These are phyloP conservation scores for Gnathonemus echidnorhynchus DNA, from an alignment of 2,113 vertebrate species.

Conservation along the genomic window DNA sequence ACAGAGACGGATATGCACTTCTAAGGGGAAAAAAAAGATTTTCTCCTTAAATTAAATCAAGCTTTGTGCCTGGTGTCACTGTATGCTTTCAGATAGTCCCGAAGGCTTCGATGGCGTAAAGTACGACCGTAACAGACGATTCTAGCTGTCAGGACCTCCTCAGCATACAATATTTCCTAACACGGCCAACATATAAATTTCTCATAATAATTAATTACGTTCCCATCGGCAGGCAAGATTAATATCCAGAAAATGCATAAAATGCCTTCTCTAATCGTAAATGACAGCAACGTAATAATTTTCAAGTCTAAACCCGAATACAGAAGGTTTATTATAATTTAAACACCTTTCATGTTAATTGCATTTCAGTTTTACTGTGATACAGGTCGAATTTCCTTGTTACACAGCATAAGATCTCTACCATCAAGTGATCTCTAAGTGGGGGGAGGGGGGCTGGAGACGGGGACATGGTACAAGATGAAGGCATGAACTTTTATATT, in stretches of 20 bases:
- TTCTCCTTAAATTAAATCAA: slow-evolving; percentile 3
- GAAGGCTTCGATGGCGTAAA: background rate
- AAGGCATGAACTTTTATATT: background rate
- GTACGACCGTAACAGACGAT: background rate
- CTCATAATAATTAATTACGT: background rate
- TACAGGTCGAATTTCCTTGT: background rate
- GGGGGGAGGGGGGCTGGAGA: background rate
- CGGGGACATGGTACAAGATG: background rate
- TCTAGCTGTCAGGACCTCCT: background rate
- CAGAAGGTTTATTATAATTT: background rate
- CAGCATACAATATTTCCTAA: background rate
- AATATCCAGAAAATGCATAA: background rate
- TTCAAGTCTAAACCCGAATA: background rate
- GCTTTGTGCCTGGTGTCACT: background rate
- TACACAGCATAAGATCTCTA: background rate
- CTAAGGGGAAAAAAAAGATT: background rate
- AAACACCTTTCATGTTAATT: background rate
- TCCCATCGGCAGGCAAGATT: background rate
- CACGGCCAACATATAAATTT: background rate
- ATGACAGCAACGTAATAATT: background rate
- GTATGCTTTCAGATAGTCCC: no score
- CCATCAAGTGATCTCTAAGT: background rate
- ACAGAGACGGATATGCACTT: background rate
- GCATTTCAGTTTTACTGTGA: slow-evolving; percentile 1
- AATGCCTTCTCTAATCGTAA: background rate